These are phyloP conservation scores for Temnothorax longispinosus DNA, from an alignment of 1,140 invertebrate genomes.

Conservation along the genomic window DNA sequence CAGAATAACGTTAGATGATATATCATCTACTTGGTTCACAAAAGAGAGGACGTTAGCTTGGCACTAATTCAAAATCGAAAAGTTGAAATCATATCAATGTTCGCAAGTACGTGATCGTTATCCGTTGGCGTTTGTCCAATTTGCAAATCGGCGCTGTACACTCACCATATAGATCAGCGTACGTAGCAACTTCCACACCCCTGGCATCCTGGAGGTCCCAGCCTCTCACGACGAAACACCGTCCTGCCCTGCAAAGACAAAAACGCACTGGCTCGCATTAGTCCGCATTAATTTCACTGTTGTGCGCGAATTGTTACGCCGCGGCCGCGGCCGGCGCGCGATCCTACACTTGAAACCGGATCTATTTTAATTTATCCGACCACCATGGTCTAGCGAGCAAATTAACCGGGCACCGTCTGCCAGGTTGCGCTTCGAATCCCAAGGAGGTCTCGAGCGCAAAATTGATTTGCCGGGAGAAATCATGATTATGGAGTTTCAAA, in stretches of 20 bases:
- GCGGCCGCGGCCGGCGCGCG: not conserved
- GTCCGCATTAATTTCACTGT: conserved; percentile 23
- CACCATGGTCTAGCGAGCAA: conserved; percentile 82
- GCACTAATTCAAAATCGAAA: conserved; percentile 3
- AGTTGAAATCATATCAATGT: too few species aligned
- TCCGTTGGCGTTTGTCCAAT: not conserved
- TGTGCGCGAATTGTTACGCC: not conserved
- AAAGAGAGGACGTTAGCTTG: not conserved
- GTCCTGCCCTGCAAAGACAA: conserved; percentile 79
- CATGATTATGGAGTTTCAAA: conserved; percentile 68
- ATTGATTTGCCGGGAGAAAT: conserved; percentile 79
- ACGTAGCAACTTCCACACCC: conserved; percentile 84
- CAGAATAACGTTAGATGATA: not conserved
- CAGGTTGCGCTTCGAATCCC: conserved; percentile 81
- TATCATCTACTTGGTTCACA: not conserved
- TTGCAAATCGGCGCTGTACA: conserved; percentile 40
- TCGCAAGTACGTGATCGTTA: not conserved
- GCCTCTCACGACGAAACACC: conserved; percentile 84
- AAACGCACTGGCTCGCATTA: conserved; percentile 2
- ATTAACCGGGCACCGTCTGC: conserved; percentile 81
- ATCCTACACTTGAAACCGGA: conserved; percentile 74
- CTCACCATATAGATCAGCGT: conserved; percentile 85
- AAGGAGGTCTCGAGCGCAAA: conserved; percentile 82
- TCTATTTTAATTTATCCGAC: conserved; percentile 81
- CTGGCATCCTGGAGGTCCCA: conserved; percentile 85